These are phyloP conservation scores for Hemaris fuciformis DNA, from an alignment of 2,888 invertebrate species.

Conservation along the genomic window DNA sequence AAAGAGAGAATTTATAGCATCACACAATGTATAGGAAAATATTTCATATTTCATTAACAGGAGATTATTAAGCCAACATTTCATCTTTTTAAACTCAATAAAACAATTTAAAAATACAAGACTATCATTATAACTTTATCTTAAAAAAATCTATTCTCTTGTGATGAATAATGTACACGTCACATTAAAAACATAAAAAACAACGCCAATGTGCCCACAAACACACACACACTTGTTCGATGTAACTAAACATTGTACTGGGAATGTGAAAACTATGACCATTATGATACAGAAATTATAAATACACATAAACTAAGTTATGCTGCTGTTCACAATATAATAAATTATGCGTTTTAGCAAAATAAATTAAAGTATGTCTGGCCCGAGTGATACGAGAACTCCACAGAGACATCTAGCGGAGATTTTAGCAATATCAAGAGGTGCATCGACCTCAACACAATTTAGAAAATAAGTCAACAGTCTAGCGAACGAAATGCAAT, in stretches of 20 bases:
- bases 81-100: neutral
- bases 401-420: neutral
- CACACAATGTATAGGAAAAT: conserved; percentile 10
- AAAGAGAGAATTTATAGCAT: conserved; percentile 26
- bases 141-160: conserved; percentile 49
- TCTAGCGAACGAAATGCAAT: conserved; percentile 68
- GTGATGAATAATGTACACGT: conserved; percentile 45
- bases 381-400: neutral
- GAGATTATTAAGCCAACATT: neutral
- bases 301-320: conserved; percentile 63
- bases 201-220: conserved; percentile 39
- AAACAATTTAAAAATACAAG: conserved; percentile 44
- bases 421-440: conserved; percentile 17
- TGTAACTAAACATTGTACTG: conserved; percentile 55
- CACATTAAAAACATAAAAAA: conserved; percentile 41
- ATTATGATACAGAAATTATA: conserved; percentile 81
- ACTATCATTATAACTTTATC: conserved; percentile 47
- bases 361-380: conserved; percentile 51
- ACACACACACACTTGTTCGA: conserved; percentile 58
- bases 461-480: conserved; percentile 55
- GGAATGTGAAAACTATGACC: conserved; percentile 57
- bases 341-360: conserved; percentile 59
- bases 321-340: conserved; percentile 61
- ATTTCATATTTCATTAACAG: conserved; percentile 13
- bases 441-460: conserved; percentile 45